Base-by-base conservation (phyloP, 2,797 vertebrate species). In the Cyprinodon diabolis region DNA sequence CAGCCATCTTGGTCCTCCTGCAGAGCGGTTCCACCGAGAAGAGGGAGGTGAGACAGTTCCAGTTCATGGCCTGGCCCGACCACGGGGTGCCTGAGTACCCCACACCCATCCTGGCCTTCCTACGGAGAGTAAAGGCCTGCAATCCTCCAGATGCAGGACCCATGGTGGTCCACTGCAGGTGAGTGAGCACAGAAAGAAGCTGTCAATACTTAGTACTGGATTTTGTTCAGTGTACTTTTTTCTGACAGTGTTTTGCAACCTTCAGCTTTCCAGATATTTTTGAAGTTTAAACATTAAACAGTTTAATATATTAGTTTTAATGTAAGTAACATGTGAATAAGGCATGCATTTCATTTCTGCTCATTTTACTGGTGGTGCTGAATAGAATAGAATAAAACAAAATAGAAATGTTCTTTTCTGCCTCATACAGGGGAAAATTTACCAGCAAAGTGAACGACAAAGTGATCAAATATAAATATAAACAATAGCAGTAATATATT, bases 81-180 rank as follows among this genome's bases (percentile, higher is more conserved):
- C 97, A 98, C 0, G 97, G 97, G 8, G 97, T 98, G 51, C 97
- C 97, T 0, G 97, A 98, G 89, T 98, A 98, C 82, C 97, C 97
- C 4, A 98, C 97, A 11, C 97, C 97, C 0, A 97, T 98, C 89
- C 89, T 98, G 77, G 96, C 97, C 82, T 98, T 98, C 92, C 92
- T 98, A 52, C 94, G 97, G 21, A 93, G 97, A 43, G 97, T 98
- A 69, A 98, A 98, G 90, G 95, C 97, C 82, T 98, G 97, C 87
- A 98, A 98, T 85, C 96, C 97, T 0, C 89, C 96, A 0, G 97
- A 98, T 35, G 97, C 97, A 0, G 97, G 97, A 43, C 97, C 97
- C 68, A 97, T 98, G 96, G 96, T 98, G 86, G 97, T 97, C 35
- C 97, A 98, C 75, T 98, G 97, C 96, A 98, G 97, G 97, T 98